phyloP scores from a whole-genome alignment of 2,888 invertebrate species.

The Xestia ashworthii region DNA sequence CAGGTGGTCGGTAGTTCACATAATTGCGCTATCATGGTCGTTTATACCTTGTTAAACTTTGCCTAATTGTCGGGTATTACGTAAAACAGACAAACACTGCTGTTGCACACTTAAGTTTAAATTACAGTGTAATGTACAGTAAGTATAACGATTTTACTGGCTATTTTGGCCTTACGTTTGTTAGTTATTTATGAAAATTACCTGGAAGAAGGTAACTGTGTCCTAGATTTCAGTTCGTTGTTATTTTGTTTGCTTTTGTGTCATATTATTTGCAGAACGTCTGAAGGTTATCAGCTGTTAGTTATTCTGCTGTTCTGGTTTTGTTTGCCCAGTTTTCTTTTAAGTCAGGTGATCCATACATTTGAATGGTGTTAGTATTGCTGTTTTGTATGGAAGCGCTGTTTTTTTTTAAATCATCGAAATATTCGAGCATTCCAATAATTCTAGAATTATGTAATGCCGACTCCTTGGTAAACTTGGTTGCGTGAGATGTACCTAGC shows the following conservation, averaged over 20 bases:
- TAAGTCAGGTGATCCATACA: not conserved
- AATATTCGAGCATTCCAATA: not conserved
- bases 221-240: slow-evolving; percentile 33
- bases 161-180: slow-evolving; percentile 43
- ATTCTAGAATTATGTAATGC: not conserved
- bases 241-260: slow-evolving; percentile 28
- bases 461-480: not conserved
- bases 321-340: not conserved
- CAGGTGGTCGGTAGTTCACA: slow-evolving; percentile 52
- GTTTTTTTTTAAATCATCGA: not conserved
- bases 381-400: not conserved
- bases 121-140: slow-evolving; percentile 55
- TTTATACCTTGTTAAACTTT: slow-evolving; percentile 58
- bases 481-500: not conserved
- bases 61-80: slow-evolving; percentile 58
- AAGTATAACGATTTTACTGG: slow-evolving; percentile 51
- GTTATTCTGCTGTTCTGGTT: not conserved
- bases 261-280: slow-evolving; percentile 22
- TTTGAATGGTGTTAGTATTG: not conserved
- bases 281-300: not conserved
- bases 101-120: slow-evolving; percentile 58
- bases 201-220: slow-evolving; percentile 18
- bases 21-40: slow-evolving; percentile 52
- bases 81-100: slow-evolving; percentile 51
- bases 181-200: slow-evolving; percentile 51